Conservation (phyloP, 1,140 invertebrate species). For the Halictus rubicundus region DNA sequence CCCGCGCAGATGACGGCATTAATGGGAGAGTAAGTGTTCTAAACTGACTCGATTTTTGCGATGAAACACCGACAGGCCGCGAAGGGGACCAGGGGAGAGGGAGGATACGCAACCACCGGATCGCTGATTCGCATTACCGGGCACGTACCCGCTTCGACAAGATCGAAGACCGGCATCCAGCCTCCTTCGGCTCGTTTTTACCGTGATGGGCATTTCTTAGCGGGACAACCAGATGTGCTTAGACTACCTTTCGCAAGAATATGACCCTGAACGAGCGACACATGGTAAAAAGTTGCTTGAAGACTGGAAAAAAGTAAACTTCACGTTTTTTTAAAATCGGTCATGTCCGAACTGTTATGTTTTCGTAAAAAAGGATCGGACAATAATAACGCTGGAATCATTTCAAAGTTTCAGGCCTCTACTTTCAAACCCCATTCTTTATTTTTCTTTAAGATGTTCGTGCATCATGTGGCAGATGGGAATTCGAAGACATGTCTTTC, state of each 20-base stretch:
- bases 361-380: too few relatives aligned
- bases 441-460: too few relatives aligned
- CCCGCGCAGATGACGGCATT: slow-evolving; percentile 62
- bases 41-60: slow-evolving; percentile 59
- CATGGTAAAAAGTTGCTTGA: too few relatives aligned
- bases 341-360: too few relatives aligned
- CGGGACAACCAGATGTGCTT: neutral
- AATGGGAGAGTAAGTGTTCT: slow-evolving; percentile 58
- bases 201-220: neutral
- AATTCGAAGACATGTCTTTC: too few relatives aligned
- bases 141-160: neutral
- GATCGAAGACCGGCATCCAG: neutral
- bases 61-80: slow-evolving; percentile 23
- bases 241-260: neutral
- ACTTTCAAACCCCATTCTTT: too few relatives aligned
- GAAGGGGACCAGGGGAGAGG: neutral
- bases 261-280: neutral
- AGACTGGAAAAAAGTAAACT: too few relatives aligned
- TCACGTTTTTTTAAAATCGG: too few relatives aligned
- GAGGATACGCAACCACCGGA: neutral
- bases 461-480: too few relatives aligned
- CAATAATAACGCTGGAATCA: too few relatives aligned
- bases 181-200: neutral
- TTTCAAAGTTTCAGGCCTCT: too few relatives aligned
- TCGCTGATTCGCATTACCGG: slow-evolving; percentile 12